phyloP scores from a whole-genome alignment of 2,888 invertebrate species.

The Tetheella fluctuosa region DNA sequence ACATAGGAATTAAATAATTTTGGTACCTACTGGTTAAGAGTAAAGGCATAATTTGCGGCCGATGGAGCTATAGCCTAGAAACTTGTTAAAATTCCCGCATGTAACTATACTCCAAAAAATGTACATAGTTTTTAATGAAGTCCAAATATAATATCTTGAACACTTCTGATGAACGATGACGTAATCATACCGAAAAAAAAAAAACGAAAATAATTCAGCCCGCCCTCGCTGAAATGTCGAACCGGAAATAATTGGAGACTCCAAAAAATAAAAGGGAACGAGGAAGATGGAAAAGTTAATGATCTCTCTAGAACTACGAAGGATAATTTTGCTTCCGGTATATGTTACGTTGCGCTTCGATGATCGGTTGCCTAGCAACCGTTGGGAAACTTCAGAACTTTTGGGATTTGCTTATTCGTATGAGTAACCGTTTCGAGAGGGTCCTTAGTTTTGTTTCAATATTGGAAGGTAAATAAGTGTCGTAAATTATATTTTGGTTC shows the following conservation, averaged over 20 bases:
- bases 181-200: background rate
- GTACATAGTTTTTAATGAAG: too few species aligned
- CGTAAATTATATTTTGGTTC: too few species aligned
- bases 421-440: background rate
- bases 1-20: too few species aligned
- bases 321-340: constrained; percentile 2
- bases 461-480: background rate
- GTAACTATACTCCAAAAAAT: too few species aligned
- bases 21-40: too few species aligned
- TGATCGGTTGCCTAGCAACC: constrained; percentile 4
- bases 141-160: too few species aligned
- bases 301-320: background rate
- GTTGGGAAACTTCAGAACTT: background rate
- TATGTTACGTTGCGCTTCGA: background rate
- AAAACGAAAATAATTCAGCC: background rate
- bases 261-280: background rate
- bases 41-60: too few species aligned
- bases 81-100: too few species aligned
- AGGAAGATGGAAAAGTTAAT: constrained; percentile 4
- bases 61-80: too few species aligned
- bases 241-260: background rate
- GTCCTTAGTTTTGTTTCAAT: background rate
- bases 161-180: background rate
- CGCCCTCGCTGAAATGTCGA: background rate
- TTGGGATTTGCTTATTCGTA: background rate